These are phyloP conservation scores for Protaetia brevitarsis DNA, from an alignment of 1,140 invertebrate species.

Conservation along the genomic window DNA sequence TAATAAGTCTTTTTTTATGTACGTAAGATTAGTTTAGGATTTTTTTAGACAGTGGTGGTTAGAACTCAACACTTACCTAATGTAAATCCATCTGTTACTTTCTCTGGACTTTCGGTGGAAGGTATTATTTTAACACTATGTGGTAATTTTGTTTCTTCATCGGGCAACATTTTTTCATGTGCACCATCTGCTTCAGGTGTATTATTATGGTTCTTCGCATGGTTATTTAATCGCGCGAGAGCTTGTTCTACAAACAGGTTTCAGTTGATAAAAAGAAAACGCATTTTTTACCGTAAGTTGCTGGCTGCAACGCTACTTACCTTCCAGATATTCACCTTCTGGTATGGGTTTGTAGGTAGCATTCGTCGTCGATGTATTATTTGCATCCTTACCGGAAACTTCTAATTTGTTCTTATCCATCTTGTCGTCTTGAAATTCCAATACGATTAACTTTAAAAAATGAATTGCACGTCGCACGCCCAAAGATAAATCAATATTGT, in stretches of 20 bases:
- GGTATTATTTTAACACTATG: conserved; percentile 5
- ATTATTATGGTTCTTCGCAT: conserved; percentile 33
- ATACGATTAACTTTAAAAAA: not conserved
- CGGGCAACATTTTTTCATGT: conserved; percentile 65
- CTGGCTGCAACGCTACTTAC: conserved; percentile 43
- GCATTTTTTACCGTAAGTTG: conserved; percentile 21
- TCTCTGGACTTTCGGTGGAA: not conserved
- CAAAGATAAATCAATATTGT: not conserved
- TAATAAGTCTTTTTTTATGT: too few species aligned
- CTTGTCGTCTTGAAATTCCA: not conserved
- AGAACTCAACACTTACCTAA: not conserved
- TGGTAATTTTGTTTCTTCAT: conserved; percentile 55
- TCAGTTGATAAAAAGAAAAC: not conserved
- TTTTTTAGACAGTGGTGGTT: too few species aligned
- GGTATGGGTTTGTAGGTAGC: conserved; percentile 59
- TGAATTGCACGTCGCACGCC: not conserved
- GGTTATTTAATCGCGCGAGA: conserved; percentile 42
- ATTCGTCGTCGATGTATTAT: conserved; percentile 28
- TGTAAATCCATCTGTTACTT: not conserved
- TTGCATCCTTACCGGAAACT: conserved; percentile 34
- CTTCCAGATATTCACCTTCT: conserved; percentile 55
- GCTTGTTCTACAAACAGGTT: conserved; percentile 47
- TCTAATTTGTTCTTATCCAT: conserved; percentile 38
- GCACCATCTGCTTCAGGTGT: conserved; percentile 52
- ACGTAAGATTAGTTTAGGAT: too few species aligned